Percentiles rank a stretch among this genome's conserved stretches.
Conservation (phyloP, 2,113 vertebrate genomes). For the Gasterosteus nipponicus region DNA sequence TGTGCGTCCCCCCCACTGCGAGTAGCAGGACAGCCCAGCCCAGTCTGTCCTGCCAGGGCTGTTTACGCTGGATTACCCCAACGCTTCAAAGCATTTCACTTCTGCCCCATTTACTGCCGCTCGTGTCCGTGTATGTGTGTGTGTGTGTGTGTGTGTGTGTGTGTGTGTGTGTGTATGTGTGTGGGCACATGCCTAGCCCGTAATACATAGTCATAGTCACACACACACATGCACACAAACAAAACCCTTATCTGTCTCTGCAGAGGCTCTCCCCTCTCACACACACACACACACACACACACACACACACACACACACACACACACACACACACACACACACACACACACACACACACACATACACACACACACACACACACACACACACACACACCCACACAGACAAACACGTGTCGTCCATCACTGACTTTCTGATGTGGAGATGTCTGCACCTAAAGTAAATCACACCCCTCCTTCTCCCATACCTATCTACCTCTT, state of each 20-base stretch:
- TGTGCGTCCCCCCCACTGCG: conserved; percentile 33
- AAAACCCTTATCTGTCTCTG: conserved; percentile 70
- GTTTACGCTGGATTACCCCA: conserved; percentile 84
- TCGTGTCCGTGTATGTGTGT: conserved; percentile 37
- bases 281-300: conserved; percentile 23
- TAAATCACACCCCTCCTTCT: conserved; percentile 60
- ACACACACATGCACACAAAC: conserved; percentile 32
- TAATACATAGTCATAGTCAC: conserved; percentile 30
- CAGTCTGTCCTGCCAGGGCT: conserved; percentile 73
- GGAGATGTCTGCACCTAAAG: conserved; percentile 62
- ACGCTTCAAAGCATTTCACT: conserved; percentile 84
- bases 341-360: conserved; percentile 30
- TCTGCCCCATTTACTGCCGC: conserved; percentile 83
- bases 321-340: conserved; percentile 2
- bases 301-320: conserved; percentile 34
- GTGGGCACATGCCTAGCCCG: conserved; percentile 21
- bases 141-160: conserved; percentile 24
- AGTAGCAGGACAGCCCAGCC: conserved; percentile 63
- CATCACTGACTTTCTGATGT: conserved; percentile 42
- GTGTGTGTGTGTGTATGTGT: not conserved
- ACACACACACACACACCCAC: conserved; percentile 25
- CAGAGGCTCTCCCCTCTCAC: conserved; percentile 62
- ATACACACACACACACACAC: conserved; percentile 22
- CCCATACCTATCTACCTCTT: conserved; percentile 40
- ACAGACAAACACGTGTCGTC: conserved; percentile 28